These are phyloP conservation scores for Hyphantria cunea DNA, from an alignment of 1,140 invertebrate species.

Conservation along the genomic window DNA sequence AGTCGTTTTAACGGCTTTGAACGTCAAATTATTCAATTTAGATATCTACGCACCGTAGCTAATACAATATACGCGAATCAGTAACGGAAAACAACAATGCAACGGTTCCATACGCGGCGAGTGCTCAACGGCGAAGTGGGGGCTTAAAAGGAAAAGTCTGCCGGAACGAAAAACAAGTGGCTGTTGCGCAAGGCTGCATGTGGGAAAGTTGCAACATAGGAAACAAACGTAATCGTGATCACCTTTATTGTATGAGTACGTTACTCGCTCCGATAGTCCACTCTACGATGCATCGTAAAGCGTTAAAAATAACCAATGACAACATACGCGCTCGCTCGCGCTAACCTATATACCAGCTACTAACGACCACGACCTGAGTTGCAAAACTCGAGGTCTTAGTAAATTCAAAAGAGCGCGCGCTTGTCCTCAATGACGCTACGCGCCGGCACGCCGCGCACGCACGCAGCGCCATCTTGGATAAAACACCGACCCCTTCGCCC, in stretches of 20 bases:
- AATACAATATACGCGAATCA: constrained; percentile 19
- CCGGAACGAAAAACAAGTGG: constrained; percentile 71
- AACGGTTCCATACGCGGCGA: constrained; percentile 31
- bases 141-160: constrained; percentile 65
- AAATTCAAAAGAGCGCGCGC: constrained; percentile 75
- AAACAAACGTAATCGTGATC: constrained; percentile 55
- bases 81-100: constrained; percentile 31
- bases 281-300: constrained; percentile 35
- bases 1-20: background rate
- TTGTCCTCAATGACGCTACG: constrained; percentile 56
- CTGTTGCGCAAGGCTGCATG: constrained; percentile 74
- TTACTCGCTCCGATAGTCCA: constrained; percentile 51
- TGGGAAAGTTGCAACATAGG: constrained; percentile 73
- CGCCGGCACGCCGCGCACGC: constrained; percentile 76
- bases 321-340: constrained; percentile 56
- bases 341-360: constrained; percentile 73
- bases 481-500: constrained; percentile 50
- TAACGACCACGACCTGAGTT: constrained; percentile 45
- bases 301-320: constrained; percentile 81
- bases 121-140: constrained; percentile 42
- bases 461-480: constrained; percentile 70
- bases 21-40: constrained; percentile 22
- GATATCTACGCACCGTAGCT: constrained; percentile 19
- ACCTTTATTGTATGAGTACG: constrained; percentile 53
- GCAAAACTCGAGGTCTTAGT: constrained; percentile 66